Evolutionary conservation across 2,888 invertebrate genomes (phyloP).

Genomic region (Cryptocephalus primarius): DNA sequence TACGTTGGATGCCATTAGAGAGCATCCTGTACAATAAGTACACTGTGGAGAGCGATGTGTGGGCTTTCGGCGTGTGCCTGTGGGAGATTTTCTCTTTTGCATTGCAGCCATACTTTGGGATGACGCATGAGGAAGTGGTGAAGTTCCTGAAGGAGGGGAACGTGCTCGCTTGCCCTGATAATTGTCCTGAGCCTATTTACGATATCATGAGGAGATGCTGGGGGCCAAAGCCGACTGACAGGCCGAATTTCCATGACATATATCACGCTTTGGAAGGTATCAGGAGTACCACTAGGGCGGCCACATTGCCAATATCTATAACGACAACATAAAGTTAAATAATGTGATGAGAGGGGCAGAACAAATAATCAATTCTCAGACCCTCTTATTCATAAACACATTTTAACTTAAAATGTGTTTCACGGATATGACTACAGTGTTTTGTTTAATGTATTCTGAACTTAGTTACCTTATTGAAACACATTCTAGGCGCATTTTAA

Average conservation of each 20-base stretch:
- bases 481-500: too few species aligned
- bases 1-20: constrained; percentile 96
- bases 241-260: constrained; percentile 78
- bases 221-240: constrained; percentile 73
- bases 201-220: constrained; percentile 91
- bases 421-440: too few species aligned
- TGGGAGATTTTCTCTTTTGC: constrained; percentile 98
- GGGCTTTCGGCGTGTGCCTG: constrained; percentile 93
- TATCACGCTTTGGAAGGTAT: constrained; percentile 54
- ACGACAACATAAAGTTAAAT: too few species aligned
- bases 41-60: constrained; percentile 77
- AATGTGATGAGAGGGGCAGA: too few species aligned
- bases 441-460: too few species aligned
- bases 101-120: constrained; percentile 91
- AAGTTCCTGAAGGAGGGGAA: constrained; percentile 90
- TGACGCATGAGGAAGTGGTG: constrained; percentile 95
- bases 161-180: constrained; percentile 81
- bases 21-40: constrained; percentile 95
- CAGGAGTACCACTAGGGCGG: constrained; percentile 12
- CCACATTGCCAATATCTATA: too few species aligned
- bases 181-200: constrained; percentile 76
- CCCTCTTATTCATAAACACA: too few species aligned
- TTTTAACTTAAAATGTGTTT: too few species aligned
- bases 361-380: too few species aligned
- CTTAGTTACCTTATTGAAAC: too few species aligned